These are phyloP conservation scores for Fopius arisanus DNA, from an alignment of 1,140 invertebrate genomes.

Conservation along the genomic window DNA sequence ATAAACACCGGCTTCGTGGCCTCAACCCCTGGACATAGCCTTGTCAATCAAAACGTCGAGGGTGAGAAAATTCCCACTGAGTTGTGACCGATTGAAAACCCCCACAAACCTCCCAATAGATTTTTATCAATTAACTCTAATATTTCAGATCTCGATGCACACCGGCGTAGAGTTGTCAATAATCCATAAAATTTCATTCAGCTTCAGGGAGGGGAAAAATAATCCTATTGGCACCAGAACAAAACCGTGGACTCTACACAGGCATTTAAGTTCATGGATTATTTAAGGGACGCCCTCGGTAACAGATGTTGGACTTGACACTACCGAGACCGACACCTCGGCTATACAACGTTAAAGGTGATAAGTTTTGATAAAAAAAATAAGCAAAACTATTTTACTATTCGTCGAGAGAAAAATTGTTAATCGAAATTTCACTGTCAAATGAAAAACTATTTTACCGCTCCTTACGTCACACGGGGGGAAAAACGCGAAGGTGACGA, in stretches of 20 bases:
- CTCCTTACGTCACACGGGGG: too few species aligned
- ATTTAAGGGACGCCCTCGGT: constrained; percentile 9
- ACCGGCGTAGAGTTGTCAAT: not conserved
- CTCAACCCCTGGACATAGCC: not conserved
- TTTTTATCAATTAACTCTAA: not conserved
- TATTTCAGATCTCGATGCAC: not conserved
- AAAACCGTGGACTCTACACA: not conserved
- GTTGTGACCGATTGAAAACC: not conserved
- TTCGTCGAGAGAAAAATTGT: not conserved
- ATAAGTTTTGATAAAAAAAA: not conserved
- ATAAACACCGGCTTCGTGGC: not conserved
- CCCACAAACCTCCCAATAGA: not conserved
- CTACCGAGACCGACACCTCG: constrained; percentile 5
- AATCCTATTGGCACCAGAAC: not conserved
- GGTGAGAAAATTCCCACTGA: not conserved
- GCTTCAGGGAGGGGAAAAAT: not conserved
- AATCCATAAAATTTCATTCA: not conserved
- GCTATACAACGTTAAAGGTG: not conserved
- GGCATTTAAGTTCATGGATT: constrained; percentile 2
- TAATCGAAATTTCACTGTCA: not conserved
- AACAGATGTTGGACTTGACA: constrained; percentile 9
- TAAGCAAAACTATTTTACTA: not conserved
- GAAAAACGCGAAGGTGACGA: too few species aligned
- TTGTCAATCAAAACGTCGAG: not conserved
- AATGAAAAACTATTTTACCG: not conserved